These are phyloP conservation scores for Calyptommatus sinebrachiatus DNA, from an alignment of 2,113 vertebrate genomes.

Conservation along the genomic window DNA sequence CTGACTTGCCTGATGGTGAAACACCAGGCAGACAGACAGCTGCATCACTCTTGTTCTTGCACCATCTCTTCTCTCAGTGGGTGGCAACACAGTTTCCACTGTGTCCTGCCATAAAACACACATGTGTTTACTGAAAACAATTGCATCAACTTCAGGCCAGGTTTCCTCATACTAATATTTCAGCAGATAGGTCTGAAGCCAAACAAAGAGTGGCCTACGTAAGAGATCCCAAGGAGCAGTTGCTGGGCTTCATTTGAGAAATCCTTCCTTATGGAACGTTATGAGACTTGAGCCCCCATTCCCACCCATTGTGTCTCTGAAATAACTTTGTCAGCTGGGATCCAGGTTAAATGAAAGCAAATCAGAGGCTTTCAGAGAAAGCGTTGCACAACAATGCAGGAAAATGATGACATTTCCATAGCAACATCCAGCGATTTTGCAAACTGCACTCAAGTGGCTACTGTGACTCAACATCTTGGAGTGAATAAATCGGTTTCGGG, in stretches of 20 bases:
- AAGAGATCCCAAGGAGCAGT: neutral
- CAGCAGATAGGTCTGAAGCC: neutral
- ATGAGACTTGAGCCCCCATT: constrained; percentile 12
- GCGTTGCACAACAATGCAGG: constrained; percentile 18
- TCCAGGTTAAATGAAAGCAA: neutral
- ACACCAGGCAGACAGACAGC: neutral
- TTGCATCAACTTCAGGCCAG: neutral
- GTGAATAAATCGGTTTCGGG: neutral
- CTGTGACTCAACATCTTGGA: neutral
- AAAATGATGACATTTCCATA: constrained; percentile 20
- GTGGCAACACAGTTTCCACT: neutral
- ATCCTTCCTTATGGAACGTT: neutral
- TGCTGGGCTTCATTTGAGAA: neutral
- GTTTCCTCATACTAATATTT: neutral
- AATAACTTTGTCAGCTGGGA: neutral
- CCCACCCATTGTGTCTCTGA: constrained; percentile 1
- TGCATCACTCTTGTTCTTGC: neutral
- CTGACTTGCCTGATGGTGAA: neutral
- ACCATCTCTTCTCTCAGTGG: constrained; percentile 16
- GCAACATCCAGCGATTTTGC: neutral
- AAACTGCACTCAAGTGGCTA: neutral
- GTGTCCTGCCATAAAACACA: constrained; percentile 4
- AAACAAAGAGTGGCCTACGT: neutral
- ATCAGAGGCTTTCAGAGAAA: constrained; percentile 9
- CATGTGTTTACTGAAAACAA: constrained; percentile 17